Conservation (phyloP, 1,140 invertebrate genomes). For the Cherax destructor region DNA sequence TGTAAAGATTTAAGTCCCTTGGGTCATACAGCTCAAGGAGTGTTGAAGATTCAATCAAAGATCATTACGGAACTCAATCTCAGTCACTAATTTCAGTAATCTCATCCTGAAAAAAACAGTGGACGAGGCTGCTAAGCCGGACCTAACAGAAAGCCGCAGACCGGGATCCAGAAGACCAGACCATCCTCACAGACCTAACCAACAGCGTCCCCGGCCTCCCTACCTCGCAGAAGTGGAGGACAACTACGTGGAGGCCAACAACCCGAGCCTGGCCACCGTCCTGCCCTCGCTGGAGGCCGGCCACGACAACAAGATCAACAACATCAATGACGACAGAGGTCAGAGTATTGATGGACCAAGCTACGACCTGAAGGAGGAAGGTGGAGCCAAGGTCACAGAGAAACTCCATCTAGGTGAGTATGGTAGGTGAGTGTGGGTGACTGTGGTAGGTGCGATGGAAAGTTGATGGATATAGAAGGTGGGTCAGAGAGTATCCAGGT, state of each 20-base stretch:
- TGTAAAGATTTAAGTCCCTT: background rate
- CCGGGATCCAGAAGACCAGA: background rate
- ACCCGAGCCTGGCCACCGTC: conserved; percentile 37
- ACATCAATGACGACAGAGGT: conserved; percentile 43
- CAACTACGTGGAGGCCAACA: conserved; percentile 32
- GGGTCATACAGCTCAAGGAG: no score
- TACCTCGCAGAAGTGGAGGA: conserved; percentile 63
- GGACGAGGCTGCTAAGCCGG: conserved; percentile 38
- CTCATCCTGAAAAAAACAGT: background rate
- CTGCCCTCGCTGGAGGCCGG: conserved; percentile 48
- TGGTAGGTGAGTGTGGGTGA: background rate
- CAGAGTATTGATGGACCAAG: conserved; percentile 26
- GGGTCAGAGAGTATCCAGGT: no score
- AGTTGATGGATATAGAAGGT: no score
- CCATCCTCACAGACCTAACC: conserved; percentile 14
- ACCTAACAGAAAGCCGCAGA: conserved; percentile 8
- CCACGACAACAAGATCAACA: conserved; percentile 55
- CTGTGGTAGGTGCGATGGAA: no score
- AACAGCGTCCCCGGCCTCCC: conserved; percentile 72
- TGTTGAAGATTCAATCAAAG: background rate
- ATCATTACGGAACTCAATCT: background rate
- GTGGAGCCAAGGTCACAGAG: conserved; percentile 73
- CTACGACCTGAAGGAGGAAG: conserved; percentile 61
- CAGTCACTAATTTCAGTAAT: background rate
- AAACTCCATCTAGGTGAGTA: conserved; percentile 53